phyloP scores from a whole-genome alignment of 2,888 invertebrate species.

The Pollenia angustigena region DNA sequence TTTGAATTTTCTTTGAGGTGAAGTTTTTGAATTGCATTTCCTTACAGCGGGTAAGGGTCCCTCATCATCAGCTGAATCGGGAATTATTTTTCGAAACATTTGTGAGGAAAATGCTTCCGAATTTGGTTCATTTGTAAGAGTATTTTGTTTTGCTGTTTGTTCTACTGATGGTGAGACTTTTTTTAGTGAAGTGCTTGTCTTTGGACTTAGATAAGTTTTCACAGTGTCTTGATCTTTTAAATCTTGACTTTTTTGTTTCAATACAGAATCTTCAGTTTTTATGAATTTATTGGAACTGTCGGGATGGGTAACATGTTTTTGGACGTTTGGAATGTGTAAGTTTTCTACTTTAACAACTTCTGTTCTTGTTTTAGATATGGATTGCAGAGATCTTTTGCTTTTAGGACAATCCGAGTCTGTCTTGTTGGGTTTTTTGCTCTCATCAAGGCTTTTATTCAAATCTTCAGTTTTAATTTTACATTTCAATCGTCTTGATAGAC shows the following conservation, averaged over 20 bases:
- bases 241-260: neutral
- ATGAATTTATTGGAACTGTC: neutral
- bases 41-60: neutral
- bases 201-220: no score
- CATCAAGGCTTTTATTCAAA: neutral
- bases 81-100: neutral
- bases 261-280: neutral
- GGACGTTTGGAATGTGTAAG: neutral
- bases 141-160: no score
- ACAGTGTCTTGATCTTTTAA: neutral
- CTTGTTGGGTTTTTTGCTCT: neutral
- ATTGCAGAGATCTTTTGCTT: neutral
- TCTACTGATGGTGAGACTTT: no score
- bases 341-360: neutral
- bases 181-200: no score
- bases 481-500: neutral
- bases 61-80: conserved; percentile 14
- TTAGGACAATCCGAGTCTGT: neutral
- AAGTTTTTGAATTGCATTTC: neutral
- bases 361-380: neutral
- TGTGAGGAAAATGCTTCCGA: neutral
- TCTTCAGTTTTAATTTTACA: neutral
- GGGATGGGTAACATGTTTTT: neutral
- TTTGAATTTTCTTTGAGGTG: conserved; percentile 11
- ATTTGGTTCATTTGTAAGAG: neutral